phyloP scores from a whole-genome alignment of 2,113 vertebrate genomes.

The Spilogale gracilis region DNA sequence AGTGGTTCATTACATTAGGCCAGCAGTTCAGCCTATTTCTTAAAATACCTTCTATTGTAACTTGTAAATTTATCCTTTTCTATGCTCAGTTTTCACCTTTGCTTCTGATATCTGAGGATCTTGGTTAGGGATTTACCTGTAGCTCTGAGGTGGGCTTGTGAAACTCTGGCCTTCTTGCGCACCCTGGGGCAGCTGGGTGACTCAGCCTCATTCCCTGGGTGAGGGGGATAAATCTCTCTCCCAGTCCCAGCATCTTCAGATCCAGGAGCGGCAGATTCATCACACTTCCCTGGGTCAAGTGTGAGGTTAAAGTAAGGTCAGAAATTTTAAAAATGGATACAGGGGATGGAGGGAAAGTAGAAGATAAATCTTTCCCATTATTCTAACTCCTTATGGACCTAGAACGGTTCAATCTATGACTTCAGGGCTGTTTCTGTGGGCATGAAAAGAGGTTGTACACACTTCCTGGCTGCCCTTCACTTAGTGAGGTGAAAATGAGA shows the following conservation, averaged over 20 bases:
- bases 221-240: background rate
- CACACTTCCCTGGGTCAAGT: background rate
- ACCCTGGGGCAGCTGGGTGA: background rate
- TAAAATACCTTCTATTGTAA: background rate
- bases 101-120: background rate
- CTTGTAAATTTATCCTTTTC: background rate
- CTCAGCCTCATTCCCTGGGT: too few relatives aligned
- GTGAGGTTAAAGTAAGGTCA: slow-evolving; percentile 1
- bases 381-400: background rate
- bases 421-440: background rate
- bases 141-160: background rate
- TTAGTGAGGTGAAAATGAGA: background rate
- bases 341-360: background rate
- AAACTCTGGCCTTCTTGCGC: background rate
- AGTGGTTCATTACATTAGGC: background rate
- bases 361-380: background rate
- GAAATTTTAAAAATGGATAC: background rate
- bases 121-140: background rate
- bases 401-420: background rate
- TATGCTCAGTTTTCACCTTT: background rate
- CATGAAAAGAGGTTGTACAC: background rate
- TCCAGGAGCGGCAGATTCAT: background rate
- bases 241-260: background rate
- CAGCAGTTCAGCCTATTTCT: background rate
- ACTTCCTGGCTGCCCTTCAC: background rate